These are phyloP conservation scores for Nibea coibor DNA, from an alignment of 2,113 vertebrate genomes.

Conservation along the genomic window DNA sequence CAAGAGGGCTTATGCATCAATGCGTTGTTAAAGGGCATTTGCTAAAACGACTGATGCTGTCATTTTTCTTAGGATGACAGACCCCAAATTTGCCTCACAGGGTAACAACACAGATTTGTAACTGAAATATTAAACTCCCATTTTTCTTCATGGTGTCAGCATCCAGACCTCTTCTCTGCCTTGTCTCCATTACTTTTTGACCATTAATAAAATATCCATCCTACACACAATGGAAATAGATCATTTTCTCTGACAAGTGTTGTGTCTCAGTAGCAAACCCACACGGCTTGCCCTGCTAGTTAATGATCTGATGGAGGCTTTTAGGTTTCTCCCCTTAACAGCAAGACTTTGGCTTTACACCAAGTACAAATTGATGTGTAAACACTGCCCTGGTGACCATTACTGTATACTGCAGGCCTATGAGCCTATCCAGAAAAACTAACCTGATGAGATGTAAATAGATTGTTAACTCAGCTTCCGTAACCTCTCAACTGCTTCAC, in stretches of 20 bases:
- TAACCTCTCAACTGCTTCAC: not conserved
- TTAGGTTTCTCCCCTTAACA: conserved; percentile 11
- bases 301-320: conserved; percentile 47
- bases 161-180: conserved; percentile 14
- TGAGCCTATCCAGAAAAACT: not conserved
- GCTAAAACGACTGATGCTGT: not conserved
- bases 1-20: conserved; percentile 3
- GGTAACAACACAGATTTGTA: conserved; percentile 7
- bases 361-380: conserved; percentile 28
- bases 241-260: conserved; percentile 41
- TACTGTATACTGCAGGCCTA: not conserved
- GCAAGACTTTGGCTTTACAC: conserved; percentile 22
- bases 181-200: conserved; percentile 20
- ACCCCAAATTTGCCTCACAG: conserved; percentile 33
- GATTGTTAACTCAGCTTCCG: not conserved
- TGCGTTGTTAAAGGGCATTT: conserved; percentile 23
- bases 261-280: conserved; percentile 25
- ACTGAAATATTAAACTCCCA: conserved; percentile 39
- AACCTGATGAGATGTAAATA: not conserved
- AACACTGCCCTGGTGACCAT: conserved; percentile 4
- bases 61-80: conserved; percentile 23
- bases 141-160: conserved; percentile 23
- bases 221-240: conserved; percentile 19
- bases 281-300: conserved; percentile 1
- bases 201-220: conserved; percentile 47